phyloP scores from a whole-genome alignment of 2,797 vertebrate genomes.

The Pseudochaenichthys georgianus region DNA sequence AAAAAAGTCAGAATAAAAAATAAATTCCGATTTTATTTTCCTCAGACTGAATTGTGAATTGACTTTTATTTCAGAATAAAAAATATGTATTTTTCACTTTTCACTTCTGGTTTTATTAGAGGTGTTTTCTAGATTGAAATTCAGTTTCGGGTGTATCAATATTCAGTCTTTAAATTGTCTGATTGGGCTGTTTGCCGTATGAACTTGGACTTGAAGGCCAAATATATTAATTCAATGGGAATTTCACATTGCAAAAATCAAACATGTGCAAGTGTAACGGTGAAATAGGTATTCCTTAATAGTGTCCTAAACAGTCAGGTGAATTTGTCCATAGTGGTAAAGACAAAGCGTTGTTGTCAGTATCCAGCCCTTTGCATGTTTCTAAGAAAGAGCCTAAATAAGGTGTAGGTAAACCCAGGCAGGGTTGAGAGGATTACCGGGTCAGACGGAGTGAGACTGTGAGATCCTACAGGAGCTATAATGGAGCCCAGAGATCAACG shows the following conservation, averaged over 20 bases:
- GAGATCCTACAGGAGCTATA: constrained; percentile 44
- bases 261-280: not conserved
- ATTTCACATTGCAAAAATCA: not conserved
- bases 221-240: not conserved
- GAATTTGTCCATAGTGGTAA: not conserved
- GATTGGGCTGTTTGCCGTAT: not conserved
- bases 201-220: too few species aligned
- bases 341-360: not conserved
- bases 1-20: too few species aligned
- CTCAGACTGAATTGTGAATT: too few species aligned
- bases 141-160: not conserved
- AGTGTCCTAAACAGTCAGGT: too few species aligned
- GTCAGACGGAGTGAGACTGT: constrained; percentile 50
- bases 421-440: constrained; percentile 30
- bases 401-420: constrained; percentile 14
- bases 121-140: too few species aligned
- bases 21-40: too few species aligned
- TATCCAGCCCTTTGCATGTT: constrained; percentile 12
- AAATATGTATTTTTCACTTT: too few species aligned
- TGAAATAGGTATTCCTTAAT: not conserved
- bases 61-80: too few species aligned
- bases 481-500: constrained; percentile 41
- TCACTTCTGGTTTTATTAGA: not conserved
- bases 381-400: constrained; percentile 14
- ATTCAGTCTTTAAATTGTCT: not conserved